Percentiles rank a stretch among this genome's conserved stretches.
Evolutionary conservation across 1,140 invertebrate species (phyloP).

Genomic region (Anastrepha obliqua): DNA sequence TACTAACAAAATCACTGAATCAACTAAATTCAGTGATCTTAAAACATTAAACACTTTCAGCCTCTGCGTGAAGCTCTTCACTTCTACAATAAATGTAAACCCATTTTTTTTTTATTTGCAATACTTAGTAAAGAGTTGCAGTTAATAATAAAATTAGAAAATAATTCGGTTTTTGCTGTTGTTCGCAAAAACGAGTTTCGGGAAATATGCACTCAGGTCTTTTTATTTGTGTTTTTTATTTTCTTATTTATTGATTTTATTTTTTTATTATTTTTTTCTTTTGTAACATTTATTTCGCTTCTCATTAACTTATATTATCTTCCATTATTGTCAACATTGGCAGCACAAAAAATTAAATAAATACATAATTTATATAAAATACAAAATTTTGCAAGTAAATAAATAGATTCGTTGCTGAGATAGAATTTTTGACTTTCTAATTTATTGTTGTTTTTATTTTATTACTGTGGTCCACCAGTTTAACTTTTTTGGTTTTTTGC

Average conservation of each 20-base stretch:
- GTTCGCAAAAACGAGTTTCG: neutral
- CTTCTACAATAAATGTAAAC: conserved; percentile 56
- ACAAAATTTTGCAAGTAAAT: conserved; percentile 15
- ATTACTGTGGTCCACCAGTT: neutral
- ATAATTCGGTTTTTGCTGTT: conserved; percentile 7
- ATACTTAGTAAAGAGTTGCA: conserved; percentile 33
- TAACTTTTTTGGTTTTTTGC: neutral
- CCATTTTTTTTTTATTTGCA: conserved; percentile 51
- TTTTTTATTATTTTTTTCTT: neutral
- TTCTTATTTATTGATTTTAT: neutral
- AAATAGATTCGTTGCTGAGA: neutral
- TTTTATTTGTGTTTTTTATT: conserved; percentile 25
- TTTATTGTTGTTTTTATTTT: conserved; percentile 10
- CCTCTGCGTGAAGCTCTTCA: neutral
- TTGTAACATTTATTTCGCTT: neutral
- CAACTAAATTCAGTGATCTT: neutral
- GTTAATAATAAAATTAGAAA: conserved; percentile 51
- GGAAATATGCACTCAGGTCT: conserved; percentile 45
- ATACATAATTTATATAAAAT: conserved; percentile 36
- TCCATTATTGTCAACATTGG: conserved; percentile 19
- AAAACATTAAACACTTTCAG: neutral
- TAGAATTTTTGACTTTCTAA: neutral
- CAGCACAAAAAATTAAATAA: conserved; percentile 38
- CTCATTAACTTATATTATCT: neutral
- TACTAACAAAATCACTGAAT: neutral